Conservation (phyloP, 2,888 invertebrate species). For the Drosophila pseudotakahashii region DNA sequence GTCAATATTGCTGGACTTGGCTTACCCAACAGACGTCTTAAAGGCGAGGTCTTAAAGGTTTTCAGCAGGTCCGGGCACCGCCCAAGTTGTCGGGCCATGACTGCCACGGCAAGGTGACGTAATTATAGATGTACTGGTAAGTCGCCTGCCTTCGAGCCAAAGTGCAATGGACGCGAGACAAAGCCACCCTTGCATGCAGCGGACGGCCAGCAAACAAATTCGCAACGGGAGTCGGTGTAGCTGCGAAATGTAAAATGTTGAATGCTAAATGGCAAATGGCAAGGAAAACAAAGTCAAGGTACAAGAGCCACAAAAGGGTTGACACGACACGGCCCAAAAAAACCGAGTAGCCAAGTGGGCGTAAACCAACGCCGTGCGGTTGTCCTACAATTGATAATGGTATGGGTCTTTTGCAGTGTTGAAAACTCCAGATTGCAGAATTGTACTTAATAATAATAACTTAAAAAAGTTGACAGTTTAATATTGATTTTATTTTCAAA, state of each 20-base stretch:
- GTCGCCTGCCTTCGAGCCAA: conserved; percentile 58
- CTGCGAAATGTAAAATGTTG: conserved; percentile 26
- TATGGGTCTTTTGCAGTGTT: neutral
- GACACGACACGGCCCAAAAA: conserved; percentile 27
- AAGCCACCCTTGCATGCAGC: conserved; percentile 59
- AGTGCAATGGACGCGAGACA: conserved; percentile 62
- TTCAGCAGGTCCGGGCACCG: conserved; percentile 6
- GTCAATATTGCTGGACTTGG: conserved; percentile 38
- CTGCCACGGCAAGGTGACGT: conserved; percentile 69
- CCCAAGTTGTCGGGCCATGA: conserved; percentile 37
- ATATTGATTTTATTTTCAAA: too few relatives aligned
- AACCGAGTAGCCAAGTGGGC: conserved; percentile 39
- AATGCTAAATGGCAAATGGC: conserved; percentile 25
- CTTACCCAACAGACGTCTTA: conserved; percentile 21
- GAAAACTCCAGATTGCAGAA: neutral
- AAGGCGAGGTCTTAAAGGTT: conserved; percentile 29
- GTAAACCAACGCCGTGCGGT: conserved; percentile 38
- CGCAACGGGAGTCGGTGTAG: conserved; percentile 35
- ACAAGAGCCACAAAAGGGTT: conserved; percentile 35
- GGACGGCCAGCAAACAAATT: conserved; percentile 28
- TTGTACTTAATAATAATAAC: too few relatives aligned
- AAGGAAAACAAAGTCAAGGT: conserved; percentile 46
- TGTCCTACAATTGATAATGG: conserved; percentile 11
- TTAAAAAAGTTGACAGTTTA: too few relatives aligned
- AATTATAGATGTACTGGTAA: conserved; percentile 75